A percentile compares a stretch with the other conserved stretches of the same genome.
These are phyloP conservation scores for Sisyra terminalis DNA, from an alignment of 2,888 invertebrate genomes.

Conservation along the genomic window DNA sequence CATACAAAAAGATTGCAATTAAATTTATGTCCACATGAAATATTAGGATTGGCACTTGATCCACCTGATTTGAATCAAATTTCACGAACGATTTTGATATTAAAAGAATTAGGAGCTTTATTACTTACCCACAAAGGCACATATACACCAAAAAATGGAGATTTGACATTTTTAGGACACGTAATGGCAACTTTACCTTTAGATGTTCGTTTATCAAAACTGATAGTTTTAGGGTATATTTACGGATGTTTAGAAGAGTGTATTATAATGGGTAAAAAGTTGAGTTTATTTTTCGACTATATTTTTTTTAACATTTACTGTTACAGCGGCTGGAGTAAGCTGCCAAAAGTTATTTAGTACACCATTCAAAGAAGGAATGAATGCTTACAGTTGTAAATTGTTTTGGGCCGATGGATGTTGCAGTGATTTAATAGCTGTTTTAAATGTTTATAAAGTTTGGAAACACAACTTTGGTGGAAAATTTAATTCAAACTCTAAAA, in stretches of 20 bases:
- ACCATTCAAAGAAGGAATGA: conserved; percentile 50
- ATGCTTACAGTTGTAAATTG: conserved; percentile 58
- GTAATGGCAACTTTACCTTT: conserved; percentile 72
- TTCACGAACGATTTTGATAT: conserved; percentile 57
- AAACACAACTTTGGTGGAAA: conserved; percentile 38
- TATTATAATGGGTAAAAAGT: conserved; percentile 54
- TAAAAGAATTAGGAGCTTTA: conserved; percentile 81
- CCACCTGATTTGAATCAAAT: conserved; percentile 76
- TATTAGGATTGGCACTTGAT: conserved; percentile 70
- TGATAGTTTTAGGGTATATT: conserved; percentile 73
- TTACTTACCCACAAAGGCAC: conserved; percentile 37
- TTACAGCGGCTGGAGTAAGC: conserved; percentile 61
- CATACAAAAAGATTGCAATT: conserved; percentile 68
- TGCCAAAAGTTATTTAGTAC: conserved; percentile 64
- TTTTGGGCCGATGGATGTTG: conserved; percentile 68
- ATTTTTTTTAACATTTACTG: conserved; percentile 4
- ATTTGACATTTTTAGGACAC: conserved; percentile 70
- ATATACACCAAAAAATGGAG: conserved; percentile 53
- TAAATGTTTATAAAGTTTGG: conserved; percentile 69
- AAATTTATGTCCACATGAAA: conserved; percentile 45
- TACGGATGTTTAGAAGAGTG: conserved; percentile 73
- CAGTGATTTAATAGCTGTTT: conserved; percentile 70
- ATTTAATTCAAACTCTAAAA: conserved; percentile 28
- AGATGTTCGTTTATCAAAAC: conserved; percentile 63
- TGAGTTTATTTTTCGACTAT: neutral